phyloP scores from a whole-genome alignment of 2,113 vertebrate genomes.

The Lamprologus speciosus region DNA sequence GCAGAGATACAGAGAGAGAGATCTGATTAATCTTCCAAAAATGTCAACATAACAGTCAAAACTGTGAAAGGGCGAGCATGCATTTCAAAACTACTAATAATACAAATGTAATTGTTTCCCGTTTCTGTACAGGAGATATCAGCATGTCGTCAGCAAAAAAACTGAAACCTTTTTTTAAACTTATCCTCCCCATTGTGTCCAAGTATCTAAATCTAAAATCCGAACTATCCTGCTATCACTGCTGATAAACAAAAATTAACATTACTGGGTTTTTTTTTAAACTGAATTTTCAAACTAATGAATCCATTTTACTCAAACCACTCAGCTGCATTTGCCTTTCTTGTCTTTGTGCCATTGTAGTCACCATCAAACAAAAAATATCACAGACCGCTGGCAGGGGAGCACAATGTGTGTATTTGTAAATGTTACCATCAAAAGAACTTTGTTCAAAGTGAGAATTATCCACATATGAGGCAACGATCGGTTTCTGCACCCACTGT shows the following conservation, averaged over 20 bases:
- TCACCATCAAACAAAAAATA: background rate
- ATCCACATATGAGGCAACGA: background rate
- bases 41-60: background rate
- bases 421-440: background rate
- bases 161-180: background rate
- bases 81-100: background rate
- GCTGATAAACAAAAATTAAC: background rate
- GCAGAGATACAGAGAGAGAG: background rate
- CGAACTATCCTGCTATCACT: accelerated
- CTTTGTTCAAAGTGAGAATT: background rate
- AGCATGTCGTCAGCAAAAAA: background rate
- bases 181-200: background rate
- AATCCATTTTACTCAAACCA: background rate
- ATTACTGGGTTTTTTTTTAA: accelerated
- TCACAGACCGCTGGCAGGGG: background rate
- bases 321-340: background rate
- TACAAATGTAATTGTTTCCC: background rate
- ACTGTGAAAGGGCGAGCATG: background rate
- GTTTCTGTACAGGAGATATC: background rate
- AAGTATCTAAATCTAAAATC: background rate
- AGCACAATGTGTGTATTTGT: background rate
- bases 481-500: background rate
- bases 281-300: background rate
- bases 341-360: background rate
- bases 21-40: background rate